phyloP scores from a whole-genome alignment of 2,113 vertebrate genomes.

The Pelecanus crispus region DNA sequence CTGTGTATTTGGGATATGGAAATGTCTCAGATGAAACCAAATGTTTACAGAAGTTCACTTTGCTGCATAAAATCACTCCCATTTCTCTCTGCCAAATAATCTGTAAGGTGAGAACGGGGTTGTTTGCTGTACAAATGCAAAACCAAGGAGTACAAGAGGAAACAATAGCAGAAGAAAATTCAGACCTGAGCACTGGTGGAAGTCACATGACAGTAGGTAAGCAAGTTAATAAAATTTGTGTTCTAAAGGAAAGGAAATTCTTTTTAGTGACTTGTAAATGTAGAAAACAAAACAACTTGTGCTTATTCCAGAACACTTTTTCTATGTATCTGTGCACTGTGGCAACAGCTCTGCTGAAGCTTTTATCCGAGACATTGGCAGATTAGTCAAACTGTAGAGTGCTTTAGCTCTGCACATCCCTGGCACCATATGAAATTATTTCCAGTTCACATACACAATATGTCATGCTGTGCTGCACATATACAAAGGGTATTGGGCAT shows the following conservation, averaged over 20 bases:
- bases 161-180: background rate
- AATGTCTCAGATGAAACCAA: constrained; percentile 12
- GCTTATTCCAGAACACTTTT: background rate
- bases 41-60: constrained; percentile 16
- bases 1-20: background rate
- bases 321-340: background rate
- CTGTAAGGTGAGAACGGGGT: background rate
- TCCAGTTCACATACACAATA: background rate
- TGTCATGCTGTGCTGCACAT: background rate
- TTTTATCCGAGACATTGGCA: background rate
- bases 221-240: background rate
- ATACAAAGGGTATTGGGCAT: background rate
- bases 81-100: constrained; percentile 24
- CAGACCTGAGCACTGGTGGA: background rate
- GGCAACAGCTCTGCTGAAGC: background rate
- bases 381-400: background rate
- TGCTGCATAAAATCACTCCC: constrained; percentile 16
- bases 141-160: background rate
- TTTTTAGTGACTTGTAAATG: background rate
- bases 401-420: background rate
- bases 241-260: background rate
- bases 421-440: background rate
- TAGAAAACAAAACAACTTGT: background rate
- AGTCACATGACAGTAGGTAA: background rate
- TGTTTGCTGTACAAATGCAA: background rate